phyloP scores from a whole-genome alignment of 2,113 vertebrate genomes.

The Dicrurus megarhynchus region DNA sequence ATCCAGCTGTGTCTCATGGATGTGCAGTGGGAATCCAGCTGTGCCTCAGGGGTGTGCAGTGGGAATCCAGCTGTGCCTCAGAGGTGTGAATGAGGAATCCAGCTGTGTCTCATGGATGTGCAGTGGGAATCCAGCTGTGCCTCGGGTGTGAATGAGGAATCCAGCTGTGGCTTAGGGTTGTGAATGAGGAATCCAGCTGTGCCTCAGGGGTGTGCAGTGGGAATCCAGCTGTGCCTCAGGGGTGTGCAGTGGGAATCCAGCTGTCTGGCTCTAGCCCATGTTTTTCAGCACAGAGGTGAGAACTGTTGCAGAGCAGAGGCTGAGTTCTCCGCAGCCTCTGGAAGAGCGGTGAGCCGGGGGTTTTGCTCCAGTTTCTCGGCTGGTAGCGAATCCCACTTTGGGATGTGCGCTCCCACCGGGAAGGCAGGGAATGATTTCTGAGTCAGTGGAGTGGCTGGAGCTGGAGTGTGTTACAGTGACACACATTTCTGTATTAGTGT shows the following conservation, averaged over 20 bases:
- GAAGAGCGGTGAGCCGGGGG: fast-evolving
- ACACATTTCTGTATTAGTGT: neutral
- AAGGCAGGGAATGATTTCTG: neutral
- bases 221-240: neutral
- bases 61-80: neutral
- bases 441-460: neutral
- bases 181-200: neutral
- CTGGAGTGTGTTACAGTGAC: neutral
- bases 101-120: neutral
- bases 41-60: neutral
- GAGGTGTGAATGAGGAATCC: neutral
- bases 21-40: neutral
- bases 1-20: neutral
- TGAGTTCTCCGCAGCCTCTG: neutral
- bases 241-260: too few species aligned
- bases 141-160: too few species aligned
- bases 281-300: neutral
- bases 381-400: fast-evolving
- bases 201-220: neutral
- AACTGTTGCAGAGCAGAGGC: neutral
- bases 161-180: neutral
- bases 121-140: neutral
- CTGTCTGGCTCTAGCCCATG: fast-evolving
- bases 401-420: fast-evolving
- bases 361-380: neutral